Conservation (phyloP, 2,888 invertebrate species). For the Disparrhopalites patrizii region DNA sequence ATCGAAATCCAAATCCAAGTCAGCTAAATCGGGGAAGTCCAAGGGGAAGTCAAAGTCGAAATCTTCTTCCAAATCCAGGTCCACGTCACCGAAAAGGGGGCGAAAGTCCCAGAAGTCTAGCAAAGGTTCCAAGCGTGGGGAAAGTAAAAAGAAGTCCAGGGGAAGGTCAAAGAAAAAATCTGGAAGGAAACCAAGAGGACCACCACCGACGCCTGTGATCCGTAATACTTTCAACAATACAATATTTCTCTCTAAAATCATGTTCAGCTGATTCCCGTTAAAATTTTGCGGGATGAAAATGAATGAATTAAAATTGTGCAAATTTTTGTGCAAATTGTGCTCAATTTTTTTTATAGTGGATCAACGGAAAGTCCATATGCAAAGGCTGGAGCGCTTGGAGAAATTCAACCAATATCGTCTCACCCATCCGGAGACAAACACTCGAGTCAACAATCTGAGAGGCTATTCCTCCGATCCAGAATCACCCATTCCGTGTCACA, state of each 20-base stretch:
- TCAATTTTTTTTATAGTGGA: neutral
- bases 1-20: neutral
- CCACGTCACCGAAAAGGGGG: neutral
- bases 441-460: constrained; percentile 13
- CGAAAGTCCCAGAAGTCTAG: neutral
- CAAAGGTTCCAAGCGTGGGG: neutral
- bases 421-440: neutral
- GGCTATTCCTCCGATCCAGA: constrained; percentile 22
- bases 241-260: too few relatives aligned
- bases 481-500: neutral
- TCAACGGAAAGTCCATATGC: neutral
- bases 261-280: too few relatives aligned
- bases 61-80: neutral
- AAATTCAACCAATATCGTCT: constrained; percentile 6
- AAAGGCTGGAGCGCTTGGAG: neutral
- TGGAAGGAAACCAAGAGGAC: constrained; percentile 3
- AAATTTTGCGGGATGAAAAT: too few relatives aligned
- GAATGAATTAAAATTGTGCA: too few relatives aligned
- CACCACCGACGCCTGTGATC: constrained; percentile 8
- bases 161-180: neutral
- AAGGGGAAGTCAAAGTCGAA: neutral
- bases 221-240: neutral
- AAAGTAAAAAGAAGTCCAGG: neutral
- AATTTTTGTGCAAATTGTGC: neutral
- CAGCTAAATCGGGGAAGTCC: neutral